These are phyloP conservation scores for Rhimphoctona megacephalus DNA, from an alignment of 2,888 invertebrate species.

Conservation along the genomic window DNA sequence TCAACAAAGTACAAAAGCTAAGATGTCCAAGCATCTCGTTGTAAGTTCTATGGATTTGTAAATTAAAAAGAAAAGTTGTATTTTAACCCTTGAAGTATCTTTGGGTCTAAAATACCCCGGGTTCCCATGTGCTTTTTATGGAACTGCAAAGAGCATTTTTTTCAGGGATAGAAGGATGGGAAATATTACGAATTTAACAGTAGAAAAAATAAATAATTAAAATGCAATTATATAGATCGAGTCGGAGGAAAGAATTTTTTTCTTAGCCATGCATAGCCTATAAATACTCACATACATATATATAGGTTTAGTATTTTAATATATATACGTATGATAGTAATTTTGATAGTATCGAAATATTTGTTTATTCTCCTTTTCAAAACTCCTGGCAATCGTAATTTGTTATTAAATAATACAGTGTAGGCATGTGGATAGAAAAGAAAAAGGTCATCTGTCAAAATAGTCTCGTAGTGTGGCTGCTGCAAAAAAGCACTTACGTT, in stretches of 20 bases:
- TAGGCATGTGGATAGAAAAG: not conserved
- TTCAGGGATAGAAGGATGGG: not conserved
- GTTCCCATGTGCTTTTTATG: not conserved
- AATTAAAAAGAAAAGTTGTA: not conserved
- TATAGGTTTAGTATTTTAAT: not conserved
- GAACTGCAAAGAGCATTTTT: not conserved
- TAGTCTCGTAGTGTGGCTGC: conserved; percentile 3
- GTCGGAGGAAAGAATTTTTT: not conserved
- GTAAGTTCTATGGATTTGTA: conserved; percentile 13
- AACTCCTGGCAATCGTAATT: not conserved
- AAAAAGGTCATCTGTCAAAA: conserved; percentile 48
- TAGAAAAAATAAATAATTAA: not conserved
- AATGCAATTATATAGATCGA: not conserved
- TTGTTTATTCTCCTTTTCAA: not conserved
- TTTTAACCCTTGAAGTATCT: not conserved
- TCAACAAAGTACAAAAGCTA: conserved; percentile 19
- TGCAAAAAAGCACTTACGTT: conserved; percentile 31
- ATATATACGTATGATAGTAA: not conserved
- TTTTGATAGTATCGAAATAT: not conserved
- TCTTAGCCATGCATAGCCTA: not conserved
- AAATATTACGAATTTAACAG: not conserved
- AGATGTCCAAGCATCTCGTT: conserved; percentile 34
- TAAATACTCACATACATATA: not conserved
- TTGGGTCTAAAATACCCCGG: not conserved
- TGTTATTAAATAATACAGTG: not conserved